A percentile compares a stretch with the other conserved stretches of the same genome.
phyloP scores from a whole-genome alignment of 1,140 invertebrate genomes.

The Spodoptera litura region DNA sequence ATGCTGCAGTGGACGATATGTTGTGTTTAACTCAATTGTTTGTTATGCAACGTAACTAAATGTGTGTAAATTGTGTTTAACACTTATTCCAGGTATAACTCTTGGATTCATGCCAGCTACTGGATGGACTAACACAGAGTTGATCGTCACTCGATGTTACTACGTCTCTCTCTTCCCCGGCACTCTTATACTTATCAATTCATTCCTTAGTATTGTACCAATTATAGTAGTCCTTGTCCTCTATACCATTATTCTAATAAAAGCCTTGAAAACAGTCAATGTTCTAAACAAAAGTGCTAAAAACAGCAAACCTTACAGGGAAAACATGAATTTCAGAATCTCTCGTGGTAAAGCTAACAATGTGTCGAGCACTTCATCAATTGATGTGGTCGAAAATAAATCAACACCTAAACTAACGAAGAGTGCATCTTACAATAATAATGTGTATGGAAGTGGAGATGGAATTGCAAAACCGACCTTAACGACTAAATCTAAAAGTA shows the following conservation, averaged over 20 bases:
- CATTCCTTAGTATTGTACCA: constrained; percentile 85
- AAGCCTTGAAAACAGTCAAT: constrained; percentile 83
- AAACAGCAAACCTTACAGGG: constrained; percentile 56
- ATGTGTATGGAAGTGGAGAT: constrained; percentile 42
- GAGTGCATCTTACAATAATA: constrained; percentile 70
- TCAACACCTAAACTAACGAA: constrained; percentile 57
- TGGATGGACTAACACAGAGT: constrained; percentile 85
- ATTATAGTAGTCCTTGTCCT: constrained; percentile 83
- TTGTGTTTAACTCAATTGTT: constrained; percentile 15
- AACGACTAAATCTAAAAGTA: constrained; percentile 66
- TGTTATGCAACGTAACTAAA: constrained; percentile 11
- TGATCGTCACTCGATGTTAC: constrained; percentile 81
- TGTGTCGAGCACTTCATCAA: constrained; percentile 54
- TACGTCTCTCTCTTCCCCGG: constrained; percentile 85
- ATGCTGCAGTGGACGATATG: not conserved
- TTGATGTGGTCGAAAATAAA: constrained; percentile 51
- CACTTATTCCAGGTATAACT: constrained; percentile 79
- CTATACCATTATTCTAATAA: constrained; percentile 86
- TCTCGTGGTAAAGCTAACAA: constrained; percentile 63
- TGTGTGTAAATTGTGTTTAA: constrained; percentile 38
- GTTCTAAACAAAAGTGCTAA: constrained; percentile 71
- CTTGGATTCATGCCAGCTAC: constrained; percentile 86
- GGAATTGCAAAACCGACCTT: constrained; percentile 44
- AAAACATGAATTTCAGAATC: constrained; percentile 70
- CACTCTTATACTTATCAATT: constrained; percentile 83